Base-by-base conservation (phyloP, 2,888 invertebrate species). In the Drosophila rubida region DNA sequence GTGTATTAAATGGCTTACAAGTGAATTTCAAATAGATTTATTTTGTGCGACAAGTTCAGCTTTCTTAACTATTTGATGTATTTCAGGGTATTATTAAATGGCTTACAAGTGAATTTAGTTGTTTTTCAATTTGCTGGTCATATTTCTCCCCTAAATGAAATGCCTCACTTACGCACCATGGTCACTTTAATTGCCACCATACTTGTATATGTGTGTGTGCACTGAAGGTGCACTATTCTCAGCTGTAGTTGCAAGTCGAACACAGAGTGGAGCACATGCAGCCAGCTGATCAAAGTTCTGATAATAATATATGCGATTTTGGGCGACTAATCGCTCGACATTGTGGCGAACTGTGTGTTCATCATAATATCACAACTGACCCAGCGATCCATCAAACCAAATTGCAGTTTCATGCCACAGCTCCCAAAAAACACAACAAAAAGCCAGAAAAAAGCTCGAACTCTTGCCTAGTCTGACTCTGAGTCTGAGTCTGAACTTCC, bases 341-440 rank as follows among this genome's bases (percentile, higher is more conserved):
- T 32, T 13, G 53, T 32, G 7, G 13, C n/a, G 0, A 14, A 35
- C 11, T 25, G 25, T 37, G 30, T 30, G 19, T 19, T 1, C 19
- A n/a, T 46, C 11, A 16, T 11, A 50, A 51, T 35, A 19, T 60
- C 39, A 45, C 37, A 50, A 49, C 58, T 63, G 60, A 51, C 59
- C 50, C 30, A 50, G 30, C 22, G 45, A 63, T 63, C 32, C 50
- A 63, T 63, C 60, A 59, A 63, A 46, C 23, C 27, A 39, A 51
- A 51, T 63, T 63, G 59, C 59, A 59, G 13, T 59, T 37, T 11
- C 45, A 58, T 49, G 35, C 48, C 32, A 13, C 59, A 32, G 32
- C n/a, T 46, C 23, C 48, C 19, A 13, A 27, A 14, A 59, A 35
- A 14, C 6, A 8, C 0, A 27, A 27, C 7, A 27, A 27, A 27